These are phyloP conservation scores for Pantherophis vulpinus DNA, from an alignment of 2,797 vertebrate genomes.

Conservation along the genomic window DNA sequence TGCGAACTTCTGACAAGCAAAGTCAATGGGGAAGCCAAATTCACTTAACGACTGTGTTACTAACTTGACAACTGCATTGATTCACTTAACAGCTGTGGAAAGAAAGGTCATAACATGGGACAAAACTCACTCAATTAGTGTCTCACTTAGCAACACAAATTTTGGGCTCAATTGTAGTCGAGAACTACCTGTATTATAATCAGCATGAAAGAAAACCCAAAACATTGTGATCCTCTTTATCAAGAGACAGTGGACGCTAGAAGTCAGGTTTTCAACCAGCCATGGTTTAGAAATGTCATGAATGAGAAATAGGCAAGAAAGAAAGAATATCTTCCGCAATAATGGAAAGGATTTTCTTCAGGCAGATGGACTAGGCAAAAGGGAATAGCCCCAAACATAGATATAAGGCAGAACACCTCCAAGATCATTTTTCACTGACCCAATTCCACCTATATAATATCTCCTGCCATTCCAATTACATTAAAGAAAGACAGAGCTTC, in stretches of 20 bases:
- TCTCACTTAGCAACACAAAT: background rate
- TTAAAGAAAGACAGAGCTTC: background rate
- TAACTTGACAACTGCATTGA: background rate
- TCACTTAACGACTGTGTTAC: background rate
- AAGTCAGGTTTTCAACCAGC: background rate
- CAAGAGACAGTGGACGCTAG: background rate
- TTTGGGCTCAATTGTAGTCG: background rate
- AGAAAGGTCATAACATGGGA: background rate
- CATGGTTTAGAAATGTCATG: background rate
- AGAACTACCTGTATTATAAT: background rate
- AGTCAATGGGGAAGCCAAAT: background rate
- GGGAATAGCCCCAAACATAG: background rate
- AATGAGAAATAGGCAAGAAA: background rate
- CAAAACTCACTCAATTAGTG: background rate
- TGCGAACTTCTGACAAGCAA: background rate
- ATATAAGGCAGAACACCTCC: background rate
- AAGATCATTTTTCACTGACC: background rate
- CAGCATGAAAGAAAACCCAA: background rate
- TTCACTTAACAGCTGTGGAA: background rate
- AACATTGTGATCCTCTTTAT: background rate
- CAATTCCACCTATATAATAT: background rate
- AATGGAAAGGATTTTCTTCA: background rate
- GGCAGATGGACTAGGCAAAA: background rate
- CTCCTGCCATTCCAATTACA: background rate
- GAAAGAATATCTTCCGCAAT: background rate